phyloP scores from a whole-genome alignment of 2,888 invertebrate genomes.

The Sclerodermus sp. region DNA sequence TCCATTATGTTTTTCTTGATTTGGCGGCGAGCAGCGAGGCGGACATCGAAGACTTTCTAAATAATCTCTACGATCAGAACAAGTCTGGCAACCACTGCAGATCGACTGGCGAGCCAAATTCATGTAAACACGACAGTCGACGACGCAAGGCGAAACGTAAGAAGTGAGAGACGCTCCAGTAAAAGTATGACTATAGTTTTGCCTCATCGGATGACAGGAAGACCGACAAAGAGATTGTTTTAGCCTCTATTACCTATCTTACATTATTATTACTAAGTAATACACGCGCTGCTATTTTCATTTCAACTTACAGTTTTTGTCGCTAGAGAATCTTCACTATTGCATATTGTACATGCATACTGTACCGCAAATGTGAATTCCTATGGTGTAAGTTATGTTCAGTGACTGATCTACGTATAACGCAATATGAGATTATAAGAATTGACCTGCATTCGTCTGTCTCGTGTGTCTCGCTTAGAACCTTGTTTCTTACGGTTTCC shows the following conservation, averaged over 20 bases:
- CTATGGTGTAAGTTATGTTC: slow-evolving; percentile 8
- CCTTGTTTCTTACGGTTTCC: neutral
- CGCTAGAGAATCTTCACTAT: too few species aligned
- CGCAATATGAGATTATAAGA: slow-evolving; percentile 17
- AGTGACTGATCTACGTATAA: slow-evolving; percentile 12
- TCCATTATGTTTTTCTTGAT: neutral
- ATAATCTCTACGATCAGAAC: slow-evolving; percentile 74
- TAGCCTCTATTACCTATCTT: neutral
- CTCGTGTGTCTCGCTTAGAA: neutral
- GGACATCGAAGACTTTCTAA: slow-evolving; percentile 80
- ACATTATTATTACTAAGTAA: too few species aligned
- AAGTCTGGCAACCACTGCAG: slow-evolving; percentile 53
- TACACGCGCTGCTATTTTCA: too few species aligned
- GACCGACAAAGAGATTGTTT: slow-evolving; percentile 7
- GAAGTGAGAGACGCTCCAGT: slow-evolving; percentile 29
- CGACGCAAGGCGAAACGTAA: slow-evolving; percentile 54
- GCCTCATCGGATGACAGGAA: slow-evolving; percentile 11
- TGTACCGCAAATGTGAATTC: slow-evolving; percentile 4
- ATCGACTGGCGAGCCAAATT: slow-evolving; percentile 45
- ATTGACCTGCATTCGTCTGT: neutral
- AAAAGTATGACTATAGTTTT: too few species aligned
- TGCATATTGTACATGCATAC: neutral
- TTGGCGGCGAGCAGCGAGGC: slow-evolving; percentile 63
- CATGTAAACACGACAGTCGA: slow-evolving; percentile 45
- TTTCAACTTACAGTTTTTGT: too few species aligned